These are phyloP conservation scores for Drosophila anomalata DNA, from an alignment of 2,888 invertebrate genomes.

Conservation along the genomic window DNA sequence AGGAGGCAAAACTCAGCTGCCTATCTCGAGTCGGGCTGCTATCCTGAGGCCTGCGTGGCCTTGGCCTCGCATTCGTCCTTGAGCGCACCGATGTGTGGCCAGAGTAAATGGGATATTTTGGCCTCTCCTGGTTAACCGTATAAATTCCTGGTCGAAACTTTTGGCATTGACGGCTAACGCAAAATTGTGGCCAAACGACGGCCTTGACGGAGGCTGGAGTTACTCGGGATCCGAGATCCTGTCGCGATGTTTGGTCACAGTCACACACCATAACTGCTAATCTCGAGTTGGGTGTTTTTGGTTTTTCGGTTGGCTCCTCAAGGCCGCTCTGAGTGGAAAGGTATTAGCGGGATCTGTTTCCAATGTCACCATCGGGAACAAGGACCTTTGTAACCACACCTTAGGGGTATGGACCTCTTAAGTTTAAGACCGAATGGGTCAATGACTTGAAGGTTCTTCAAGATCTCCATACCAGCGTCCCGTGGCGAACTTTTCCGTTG, in stretches of 20 bases:
- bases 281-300: constrained; percentile 39
- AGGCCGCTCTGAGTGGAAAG: constrained; percentile 5
- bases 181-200: constrained; percentile 65
- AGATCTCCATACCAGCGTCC: constrained; percentile 11
- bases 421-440: constrained; percentile 3
- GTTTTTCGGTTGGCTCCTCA: constrained; percentile 18
- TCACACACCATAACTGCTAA: constrained; percentile 30
- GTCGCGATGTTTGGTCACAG: constrained; percentile 65
- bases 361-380: neutral
- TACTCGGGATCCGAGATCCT: constrained; percentile 35
- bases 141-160: constrained; percentile 35
- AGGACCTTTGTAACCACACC: no score
- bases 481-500: constrained; percentile 19
- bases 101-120: constrained; percentile 74
- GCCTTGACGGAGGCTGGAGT: constrained; percentile 46
- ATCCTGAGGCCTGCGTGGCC: constrained; percentile 15
- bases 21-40: neutral
- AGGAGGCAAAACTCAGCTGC: constrained; percentile 54
- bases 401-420: neutral
- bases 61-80: constrained; percentile 43
- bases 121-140: constrained; percentile 74
- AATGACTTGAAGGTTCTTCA: constrained; percentile 1
- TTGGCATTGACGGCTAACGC: constrained; percentile 39
- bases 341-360: neutral
- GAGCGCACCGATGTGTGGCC: constrained; percentile 63